phyloP scores from a whole-genome alignment of 2,888 invertebrate genomes.

The Drosophila paracracens region DNA sequence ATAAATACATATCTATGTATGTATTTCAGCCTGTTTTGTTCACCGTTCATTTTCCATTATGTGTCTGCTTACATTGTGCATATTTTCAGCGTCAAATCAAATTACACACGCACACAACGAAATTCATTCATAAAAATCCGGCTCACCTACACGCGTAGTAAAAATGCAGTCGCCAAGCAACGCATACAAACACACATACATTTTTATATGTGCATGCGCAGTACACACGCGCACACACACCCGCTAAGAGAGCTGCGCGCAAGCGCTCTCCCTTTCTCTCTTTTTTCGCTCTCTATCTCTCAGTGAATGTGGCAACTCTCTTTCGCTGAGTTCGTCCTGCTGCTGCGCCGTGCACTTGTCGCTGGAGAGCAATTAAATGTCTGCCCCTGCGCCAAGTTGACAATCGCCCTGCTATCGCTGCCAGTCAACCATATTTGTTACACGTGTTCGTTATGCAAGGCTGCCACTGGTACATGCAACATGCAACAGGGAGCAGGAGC shows the following conservation, averaged over 20 bases:
- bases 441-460: slow-evolving; percentile 82
- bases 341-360: slow-evolving; percentile 63
- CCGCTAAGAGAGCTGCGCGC: slow-evolving; percentile 49
- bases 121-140: slow-evolving; percentile 80
- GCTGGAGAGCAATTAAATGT: slow-evolving; percentile 56
- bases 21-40: slow-evolving; percentile 20
- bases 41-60: slow-evolving; percentile 33
- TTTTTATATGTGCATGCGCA: neutral
- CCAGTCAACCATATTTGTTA: slow-evolving; percentile 77
- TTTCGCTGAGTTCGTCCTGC: slow-evolving; percentile 60
- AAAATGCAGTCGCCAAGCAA: slow-evolving; percentile 65
- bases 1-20: neutral
- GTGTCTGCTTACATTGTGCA: slow-evolving; percentile 37
- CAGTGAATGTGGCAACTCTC: slow-evolving; percentile 17
- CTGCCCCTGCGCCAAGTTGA: slow-evolving; percentile 52
- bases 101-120: slow-evolving; percentile 62
- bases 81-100: slow-evolving; percentile 42
- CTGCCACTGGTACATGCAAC: slow-evolving; percentile 54
- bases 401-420: slow-evolving; percentile 58
- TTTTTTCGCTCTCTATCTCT: slow-evolving; percentile 11
- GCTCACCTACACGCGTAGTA: slow-evolving; percentile 81
- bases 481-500: slow-evolving; percentile 37
- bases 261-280: slow-evolving; percentile 52
- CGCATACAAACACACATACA: slow-evolving; percentile 8
- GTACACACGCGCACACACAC: slow-evolving; percentile 6